These are phyloP conservation scores for Drosophila multiciliata DNA, from an alignment of 2,888 invertebrate genomes.

Conservation along the genomic window DNA sequence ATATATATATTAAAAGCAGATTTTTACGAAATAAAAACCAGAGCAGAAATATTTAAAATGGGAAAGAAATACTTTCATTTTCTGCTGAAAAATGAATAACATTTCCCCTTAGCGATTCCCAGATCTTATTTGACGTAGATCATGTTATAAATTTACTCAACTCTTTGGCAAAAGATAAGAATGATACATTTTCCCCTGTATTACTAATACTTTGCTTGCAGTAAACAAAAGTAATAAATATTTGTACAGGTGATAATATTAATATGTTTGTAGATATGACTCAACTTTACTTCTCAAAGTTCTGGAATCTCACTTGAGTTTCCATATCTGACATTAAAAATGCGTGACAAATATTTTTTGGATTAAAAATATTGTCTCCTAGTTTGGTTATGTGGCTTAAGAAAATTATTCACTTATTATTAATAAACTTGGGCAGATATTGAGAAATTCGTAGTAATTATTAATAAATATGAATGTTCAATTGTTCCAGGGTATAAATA, in stretches of 20 bases:
- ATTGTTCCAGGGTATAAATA: not conserved
- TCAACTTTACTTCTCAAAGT: not conserved
- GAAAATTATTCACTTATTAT: not conserved
- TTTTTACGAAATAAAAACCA: rapidly evolving
- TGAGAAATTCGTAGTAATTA: not conserved
- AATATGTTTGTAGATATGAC: not conserved
- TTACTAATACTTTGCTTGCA: not conserved
- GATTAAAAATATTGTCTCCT: not conserved
- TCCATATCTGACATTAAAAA: not conserved
- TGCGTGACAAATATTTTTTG: too few relatives aligned
- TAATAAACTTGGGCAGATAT: not conserved
- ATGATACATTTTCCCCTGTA: not conserved
- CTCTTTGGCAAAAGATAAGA: not conserved
- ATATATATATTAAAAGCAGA: not conserved
- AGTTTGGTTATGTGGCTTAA: not conserved
- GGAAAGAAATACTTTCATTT: not conserved
- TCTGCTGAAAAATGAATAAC: not conserved
- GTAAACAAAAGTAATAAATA: not conserved
- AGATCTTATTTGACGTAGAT: not conserved
- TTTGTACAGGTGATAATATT: constrained; percentile 6
- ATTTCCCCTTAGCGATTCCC: not conserved
- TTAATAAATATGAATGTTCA: not conserved
- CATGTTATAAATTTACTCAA: not conserved
- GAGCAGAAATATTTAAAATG: not conserved
- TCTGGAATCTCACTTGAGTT: not conserved